Evolutionary conservation across 2,888 invertebrate genomes (phyloP), one percentile per base, ranked within the genome.

Genomic region (Syritta pipiens): DNA sequence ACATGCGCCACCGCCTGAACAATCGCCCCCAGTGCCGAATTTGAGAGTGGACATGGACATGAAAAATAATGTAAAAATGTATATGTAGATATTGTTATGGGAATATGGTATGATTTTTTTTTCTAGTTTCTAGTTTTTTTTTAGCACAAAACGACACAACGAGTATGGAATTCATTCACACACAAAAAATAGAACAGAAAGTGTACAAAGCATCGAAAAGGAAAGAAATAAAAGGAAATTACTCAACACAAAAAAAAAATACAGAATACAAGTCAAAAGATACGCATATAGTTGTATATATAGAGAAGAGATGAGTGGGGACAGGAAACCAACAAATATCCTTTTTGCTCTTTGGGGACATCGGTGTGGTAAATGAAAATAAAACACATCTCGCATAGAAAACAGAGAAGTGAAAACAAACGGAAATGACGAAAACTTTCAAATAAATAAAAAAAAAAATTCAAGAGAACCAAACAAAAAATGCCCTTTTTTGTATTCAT

Each of bases 21-120:
- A 74, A 57, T 79, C 79, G 79, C 74, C 79, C 71, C 79, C 72
- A 72, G 79, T 79, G 79, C 79, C 74, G 37, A 79, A 74, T 79
- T 79, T 74, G 74, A 79, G 74, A 79, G 67, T 79, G 74, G 79
- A 79, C 79, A 79, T 74, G 67, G 79, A 79, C 79, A 79, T 79
- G 79, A 79, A 79, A 79, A 74, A 79, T 79, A 79, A 79, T 79
- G 74, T 79, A 79, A 79, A 79, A 79, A 79, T 72, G 79, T 79
- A 67, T 79, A 79, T 79, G 79, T 79, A 79, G 74, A 79, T 79
- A 68, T 79, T 74, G 79, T 79, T 79, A 79, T 74, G 79, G 79
- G 77, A 77, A 77, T 72, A 72, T 72, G 77, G 65, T 65, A 71
- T 59, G 42, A 65, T 17, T 60, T 60, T 60, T 57, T 71, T 46